Percentiles rank a stretch among this genome's conserved stretches.
These are phyloP conservation scores for Cyprinodon diabolis DNA, from an alignment of 2,797 vertebrate species.

Conservation along the genomic window DNA sequence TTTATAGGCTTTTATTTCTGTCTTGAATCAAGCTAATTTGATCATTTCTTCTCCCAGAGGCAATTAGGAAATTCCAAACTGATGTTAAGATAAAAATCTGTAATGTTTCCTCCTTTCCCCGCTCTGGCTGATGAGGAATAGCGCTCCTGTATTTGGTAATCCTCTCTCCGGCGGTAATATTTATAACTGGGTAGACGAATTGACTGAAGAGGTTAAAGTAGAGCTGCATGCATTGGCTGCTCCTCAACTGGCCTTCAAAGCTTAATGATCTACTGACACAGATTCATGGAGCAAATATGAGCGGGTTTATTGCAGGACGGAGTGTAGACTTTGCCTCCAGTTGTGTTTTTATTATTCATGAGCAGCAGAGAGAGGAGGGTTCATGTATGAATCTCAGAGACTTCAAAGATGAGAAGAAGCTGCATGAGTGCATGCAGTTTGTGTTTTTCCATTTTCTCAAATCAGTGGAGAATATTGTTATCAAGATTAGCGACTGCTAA, in stretches of 20 bases:
- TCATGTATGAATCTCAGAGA: conserved; percentile 24
- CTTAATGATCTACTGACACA: conserved; percentile 76
- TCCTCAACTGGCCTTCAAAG: conserved; percentile 32
- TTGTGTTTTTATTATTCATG: conserved; percentile 68
- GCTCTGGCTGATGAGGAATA: not conserved
- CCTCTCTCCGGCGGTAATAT: conserved; percentile 17
- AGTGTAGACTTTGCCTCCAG: conserved; percentile 73
- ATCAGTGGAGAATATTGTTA: not conserved
- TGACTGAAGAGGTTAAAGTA: conserved; percentile 20
- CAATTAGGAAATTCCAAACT: conserved; percentile 48
- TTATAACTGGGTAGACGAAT: conserved; percentile 12
- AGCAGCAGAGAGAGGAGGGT: conserved; percentile 21
- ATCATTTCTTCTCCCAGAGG: conserved; percentile 5
- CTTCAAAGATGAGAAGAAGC: conserved; percentile 34
- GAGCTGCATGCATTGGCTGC: conserved; percentile 10
- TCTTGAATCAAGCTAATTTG: conserved; percentile 11
- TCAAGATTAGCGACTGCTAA: not conserved
- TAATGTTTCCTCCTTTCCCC: conserved; percentile 9
- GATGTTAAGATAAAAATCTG: conserved; percentile 37
- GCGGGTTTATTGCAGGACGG: conserved; percentile 32
- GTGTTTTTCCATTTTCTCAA: conserved; percentile 10
- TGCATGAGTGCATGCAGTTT: not conserved
- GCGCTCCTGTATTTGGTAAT: conserved; percentile 18
- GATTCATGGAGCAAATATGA: conserved; percentile 53
- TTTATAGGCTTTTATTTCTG: not conserved